phyloP scores from a whole-genome alignment of 2,888 invertebrate genomes.

The Carcina quercana region DNA sequence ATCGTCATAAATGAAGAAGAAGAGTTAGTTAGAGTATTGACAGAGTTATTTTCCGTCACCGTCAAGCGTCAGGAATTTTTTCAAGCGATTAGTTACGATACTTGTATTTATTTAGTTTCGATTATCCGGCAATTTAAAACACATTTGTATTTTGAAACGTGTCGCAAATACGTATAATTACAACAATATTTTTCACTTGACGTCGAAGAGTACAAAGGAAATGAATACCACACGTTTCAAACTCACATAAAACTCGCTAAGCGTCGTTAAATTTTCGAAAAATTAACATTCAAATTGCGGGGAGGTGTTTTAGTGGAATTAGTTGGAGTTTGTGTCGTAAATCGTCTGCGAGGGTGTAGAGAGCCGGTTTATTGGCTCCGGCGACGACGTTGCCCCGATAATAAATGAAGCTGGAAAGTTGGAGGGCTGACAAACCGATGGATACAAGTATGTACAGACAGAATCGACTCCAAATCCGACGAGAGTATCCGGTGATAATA shows the following conservation, averaged over 20 bases:
- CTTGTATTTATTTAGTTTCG: no score
- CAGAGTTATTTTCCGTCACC: no score
- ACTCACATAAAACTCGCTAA: conserved; percentile 57
- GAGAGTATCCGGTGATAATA: no score
- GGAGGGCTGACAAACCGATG: neutral
- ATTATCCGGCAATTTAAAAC: no score
- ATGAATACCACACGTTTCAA: neutral
- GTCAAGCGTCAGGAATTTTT: no score
- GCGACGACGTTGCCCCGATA: conserved; percentile 60
- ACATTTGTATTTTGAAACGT: no score
- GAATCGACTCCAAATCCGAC: neutral
- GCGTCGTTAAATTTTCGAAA: conserved; percentile 66
- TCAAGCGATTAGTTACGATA: no score
- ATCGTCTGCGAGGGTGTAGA: conserved; percentile 64
- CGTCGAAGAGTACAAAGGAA: no score
- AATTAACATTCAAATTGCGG: conserved; percentile 71
- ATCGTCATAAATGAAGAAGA: no score
- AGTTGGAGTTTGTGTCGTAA: conserved; percentile 64
- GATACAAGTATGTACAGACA: neutral
- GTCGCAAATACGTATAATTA: no score
- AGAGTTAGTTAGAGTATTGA: no score
- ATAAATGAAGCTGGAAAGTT: conserved; percentile 73
- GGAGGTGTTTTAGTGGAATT: conserved; percentile 67
- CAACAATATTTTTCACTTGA: no score
- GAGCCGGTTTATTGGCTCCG: conserved; percentile 58